Base-by-base conservation (phyloP, 2,113 vertebrate genomes). In the Tenrec ecaudatus region DNA sequence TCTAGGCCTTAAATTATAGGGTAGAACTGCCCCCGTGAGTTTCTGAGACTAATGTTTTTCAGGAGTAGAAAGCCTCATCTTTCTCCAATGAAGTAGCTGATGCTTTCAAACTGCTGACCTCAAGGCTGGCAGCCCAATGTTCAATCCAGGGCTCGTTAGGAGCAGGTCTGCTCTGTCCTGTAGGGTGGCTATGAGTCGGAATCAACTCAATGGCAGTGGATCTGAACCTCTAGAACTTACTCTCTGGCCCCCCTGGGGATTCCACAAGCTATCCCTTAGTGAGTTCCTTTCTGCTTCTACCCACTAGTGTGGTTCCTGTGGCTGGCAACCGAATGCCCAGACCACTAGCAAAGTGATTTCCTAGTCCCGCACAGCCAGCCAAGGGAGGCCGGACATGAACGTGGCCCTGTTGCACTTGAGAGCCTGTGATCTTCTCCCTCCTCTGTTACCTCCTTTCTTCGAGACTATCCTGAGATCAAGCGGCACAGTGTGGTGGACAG, bases 261-360 rank as follows among this genome's bases (percentile, higher is more conserved):
- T 23, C 81, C 64, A 73, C 25, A 33, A 53, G 20, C 58, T 64
- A 22, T 19, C 17, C 57, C 23, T 89, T 43, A 57, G 43, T 76
- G 80, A 76, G 81, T 76, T 25, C 66, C 40, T 66, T 47, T 78
- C 80, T 84, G 62, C 23, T 89, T 86, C 33, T 57, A 57, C 29
- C 27, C 77, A 43, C 69, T 82, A 20, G 62, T n/a, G 23, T 53
- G 43, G 62, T 43, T 60, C 86, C 68, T 40, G 36, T 60, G 68
- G 29, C n/a, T 86, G 43, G 60, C 58, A 68, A 22, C 20, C 76
- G 77, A 80, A 75, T 43, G 33, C 36, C 8, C 22, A 47, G 36
- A 73, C 62, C 40, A 79, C 43, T 17, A 7, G 47, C 14, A 38
- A 75, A 90, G 33, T 66, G 38, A 86, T 64, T 88, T 27, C 29